A percentile compares a stretch with the other conserved stretches of the same genome.
Evolutionary conservation across 2,888 invertebrate species (phyloP).

Genomic region (Agonopterix arenella): DNA sequence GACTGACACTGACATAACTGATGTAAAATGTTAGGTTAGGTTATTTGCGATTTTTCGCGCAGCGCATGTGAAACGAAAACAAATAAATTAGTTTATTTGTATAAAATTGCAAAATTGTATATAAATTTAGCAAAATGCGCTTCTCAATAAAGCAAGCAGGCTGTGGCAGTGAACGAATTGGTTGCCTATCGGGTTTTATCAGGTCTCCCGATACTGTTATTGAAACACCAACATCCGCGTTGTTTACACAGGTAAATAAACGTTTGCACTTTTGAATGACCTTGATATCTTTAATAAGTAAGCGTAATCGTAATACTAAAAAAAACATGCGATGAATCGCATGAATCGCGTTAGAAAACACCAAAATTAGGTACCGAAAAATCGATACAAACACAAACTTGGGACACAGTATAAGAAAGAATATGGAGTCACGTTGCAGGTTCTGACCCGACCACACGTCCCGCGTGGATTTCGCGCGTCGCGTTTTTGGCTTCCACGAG

Average conservation of each 20-base stretch:
- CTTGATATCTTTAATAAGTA: background rate
- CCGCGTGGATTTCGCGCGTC: too few relatives aligned
- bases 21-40: too few relatives aligned
- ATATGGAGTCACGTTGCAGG: too few relatives aligned
- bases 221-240: slow-evolving; percentile 85
- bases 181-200: slow-evolving; percentile 77
- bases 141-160: slow-evolving; percentile 79
- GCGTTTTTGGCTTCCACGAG: too few relatives aligned
- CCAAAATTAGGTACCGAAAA: background rate
- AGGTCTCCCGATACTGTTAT: slow-evolving; percentile 73
- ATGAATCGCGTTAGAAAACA: too few relatives aligned
- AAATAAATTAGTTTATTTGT: too few relatives aligned
- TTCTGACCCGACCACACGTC: too few relatives aligned
- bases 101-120: too few relatives aligned
- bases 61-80: too few relatives aligned
- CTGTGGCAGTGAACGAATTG: slow-evolving; percentile 80
- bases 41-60: too few relatives aligned
- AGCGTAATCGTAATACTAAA: background rate
- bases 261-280: slow-evolving; percentile 1
- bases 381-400: too few relatives aligned
- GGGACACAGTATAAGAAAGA: background rate
- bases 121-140: slow-evolving; percentile 78
- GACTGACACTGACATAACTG: too few relatives aligned
- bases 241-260: slow-evolving; percentile 81
- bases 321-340: background rate